phyloP scores from a whole-genome alignment of 2,113 vertebrate species.

The Isurus oxyrinchus region DNA sequence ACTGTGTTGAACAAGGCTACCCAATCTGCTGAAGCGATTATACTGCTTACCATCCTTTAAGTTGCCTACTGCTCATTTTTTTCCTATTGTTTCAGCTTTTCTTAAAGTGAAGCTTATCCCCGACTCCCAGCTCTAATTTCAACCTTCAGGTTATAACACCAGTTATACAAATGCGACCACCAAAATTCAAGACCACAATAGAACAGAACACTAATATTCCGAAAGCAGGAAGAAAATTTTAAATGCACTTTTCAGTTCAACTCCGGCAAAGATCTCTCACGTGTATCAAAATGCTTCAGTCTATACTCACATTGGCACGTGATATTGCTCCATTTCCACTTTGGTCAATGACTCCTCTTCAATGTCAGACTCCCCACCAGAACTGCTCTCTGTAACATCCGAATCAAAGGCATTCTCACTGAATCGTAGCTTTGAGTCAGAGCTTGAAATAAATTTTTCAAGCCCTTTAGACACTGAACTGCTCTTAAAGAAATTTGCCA shows the following conservation, averaged over 20 bases:
- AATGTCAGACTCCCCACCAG: slow-evolving; percentile 88
- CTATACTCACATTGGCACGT: slow-evolving; percentile 84
- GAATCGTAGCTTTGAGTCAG: slow-evolving; percentile 76
- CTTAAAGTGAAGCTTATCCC: not conserved
- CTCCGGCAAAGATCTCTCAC: not conserved
- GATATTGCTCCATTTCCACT: slow-evolving; percentile 79
- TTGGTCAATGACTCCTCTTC: slow-evolving; percentile 87
- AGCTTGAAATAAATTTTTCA: slow-evolving; percentile 81
- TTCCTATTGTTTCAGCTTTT: not conserved
- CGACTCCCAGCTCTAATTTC: not conserved
- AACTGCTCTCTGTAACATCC: slow-evolving; percentile 94
- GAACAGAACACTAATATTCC: not conserved
- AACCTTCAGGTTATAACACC: not conserved
- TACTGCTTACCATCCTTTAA: not conserved
- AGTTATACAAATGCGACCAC: not conserved
- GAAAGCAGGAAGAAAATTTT: not conserved
- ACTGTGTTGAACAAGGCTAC: not conserved
- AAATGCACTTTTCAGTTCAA: not conserved
- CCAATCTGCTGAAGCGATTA: not conserved
- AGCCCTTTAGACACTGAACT: slow-evolving; percentile 78
- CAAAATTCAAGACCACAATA: not conserved
- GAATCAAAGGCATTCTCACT: slow-evolving; percentile 89
- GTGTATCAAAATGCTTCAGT: not conserved
- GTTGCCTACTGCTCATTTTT: not conserved
- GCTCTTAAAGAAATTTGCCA: slow-evolving; percentile 76